Evolutionary conservation across 1,140 invertebrate species (phyloP), one percentile per base, ranked within the genome.

Genomic region (Vollenhovia emeryi): DNA sequence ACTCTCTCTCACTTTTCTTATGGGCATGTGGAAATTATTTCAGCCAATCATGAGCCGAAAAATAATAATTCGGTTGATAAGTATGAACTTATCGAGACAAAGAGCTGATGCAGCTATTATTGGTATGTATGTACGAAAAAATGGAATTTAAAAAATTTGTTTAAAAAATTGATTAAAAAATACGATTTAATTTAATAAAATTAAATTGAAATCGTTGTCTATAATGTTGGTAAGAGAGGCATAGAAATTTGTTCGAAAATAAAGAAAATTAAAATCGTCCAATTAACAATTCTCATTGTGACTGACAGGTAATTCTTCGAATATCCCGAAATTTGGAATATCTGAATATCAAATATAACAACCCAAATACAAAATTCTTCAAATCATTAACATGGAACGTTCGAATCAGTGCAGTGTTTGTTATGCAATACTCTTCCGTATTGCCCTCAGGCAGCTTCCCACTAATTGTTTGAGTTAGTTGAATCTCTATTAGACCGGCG

Each of bases 291-390:
- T 45, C 13, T 68, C 40, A 48, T 68, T 45, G 24, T 27, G 15
- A 68, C 24, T 43, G 40, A 68, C 64, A 68, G 40, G 30, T 59
- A 59, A 64, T 36, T 40, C n/a, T 64, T 68, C 40, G 13, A 68
- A 27, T 68, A 68, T 68, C 8, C 33, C 5, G 15, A 45, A 68
- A 68, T 3, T 45, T 30, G 2, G 11, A 33, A 6, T 71, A 30
- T 62, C n/a, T 33, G 1, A 52, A 71, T 11, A 4, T 64, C 30
- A 66, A 66, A 66, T 43, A 24, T 68, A 36, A 73, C n/a, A 24
- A 73, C 24, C 7, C n/a, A 52, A 71, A 24, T 36, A 21, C 7
- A 11, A 64, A 40, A 64, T 40, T n/a, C 4, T 13, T 64, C 33
- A 62, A 15, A 55, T 18, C 30, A 36, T 73, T 73, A 24, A 9